Evolutionary conservation across 2,113 vertebrate species (phyloP), one percentile per base, ranked within the genome.

Genomic region (Tychaedon coryphoeus): DNA sequence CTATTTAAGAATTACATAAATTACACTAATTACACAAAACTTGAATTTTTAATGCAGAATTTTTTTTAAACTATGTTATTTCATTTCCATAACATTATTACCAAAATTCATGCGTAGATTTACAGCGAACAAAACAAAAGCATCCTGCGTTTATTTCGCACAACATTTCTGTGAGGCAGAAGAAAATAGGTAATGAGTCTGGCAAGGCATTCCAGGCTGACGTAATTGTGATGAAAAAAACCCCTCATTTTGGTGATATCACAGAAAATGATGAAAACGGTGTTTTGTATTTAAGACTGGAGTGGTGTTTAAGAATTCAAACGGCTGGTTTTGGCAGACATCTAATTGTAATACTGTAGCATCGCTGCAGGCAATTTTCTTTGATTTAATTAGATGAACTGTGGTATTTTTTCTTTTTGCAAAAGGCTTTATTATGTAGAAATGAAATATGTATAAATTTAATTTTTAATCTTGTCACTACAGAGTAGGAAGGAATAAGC

Each of bases 381-480:
- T 98, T 98, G 98, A 98, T 98, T 98, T 98, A 98, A 98, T 98
- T 98, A 98, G 98, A 98, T 98, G 97, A 98, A 98, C 97, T 96
- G 96, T 98, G 95, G 97, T 97, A 91, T 98, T 98, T 98, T 98
- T 98, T 93, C 94, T 93, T 97, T 98, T 97, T 97, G 89, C 90
- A 97, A 98, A 98, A 98, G 97, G 92, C 97, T 98, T 98, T 98
- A 98, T 98, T 98, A 98, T 98, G 98, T 97, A 97, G 98, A 97
- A 98, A 98, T 98, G 97, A 98, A 98, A 98, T 98, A 98, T 98
- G 98, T 98, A 98, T 98, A 98, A 98, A 98, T 98, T 98, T 98
- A 98, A 98, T 98, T 98, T 98, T 98, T 98, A 98, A 98, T 98
- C 98, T 98, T 98, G 97, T 98, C 98, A 98, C 97, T 98, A 97